phyloP scores from a whole-genome alignment of 2,888 invertebrate species.

The Ormyrus labotus region DNA sequence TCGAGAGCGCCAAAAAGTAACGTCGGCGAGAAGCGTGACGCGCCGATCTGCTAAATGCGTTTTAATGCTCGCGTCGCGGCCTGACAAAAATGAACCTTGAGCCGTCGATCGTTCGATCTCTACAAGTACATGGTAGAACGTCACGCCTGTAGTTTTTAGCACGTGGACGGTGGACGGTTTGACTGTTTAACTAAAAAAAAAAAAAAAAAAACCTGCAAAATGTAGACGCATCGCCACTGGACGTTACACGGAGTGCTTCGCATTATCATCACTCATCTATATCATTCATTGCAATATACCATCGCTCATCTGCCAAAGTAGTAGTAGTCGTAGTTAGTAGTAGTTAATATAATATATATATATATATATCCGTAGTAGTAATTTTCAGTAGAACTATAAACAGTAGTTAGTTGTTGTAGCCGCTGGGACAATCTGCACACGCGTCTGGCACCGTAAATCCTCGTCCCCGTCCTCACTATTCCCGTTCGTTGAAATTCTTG shows the following conservation, averaged over 20 bases:
- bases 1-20: neutral
- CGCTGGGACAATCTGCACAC: slow-evolving; percentile 60
- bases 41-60: slow-evolving; percentile 48
- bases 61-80: slow-evolving; percentile 41
- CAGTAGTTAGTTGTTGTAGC: slow-evolving; percentile 48
- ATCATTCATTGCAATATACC: slow-evolving; percentile 5
- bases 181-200: slow-evolving; percentile 24
- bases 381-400: neutral
- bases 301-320: slow-evolving; percentile 30
- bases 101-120: slow-evolving; percentile 35
- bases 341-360: neutral
- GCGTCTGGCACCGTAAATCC: slow-evolving; percentile 55
- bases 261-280: neutral
- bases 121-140: neutral
- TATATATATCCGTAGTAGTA: neutral
- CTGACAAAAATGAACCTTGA: slow-evolving; percentile 2
- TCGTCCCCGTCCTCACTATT: slow-evolving; percentile 9
- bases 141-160: slow-evolving; percentile 20
- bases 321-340: slow-evolving; percentile 12
- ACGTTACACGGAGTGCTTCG: slow-evolving; percentile 42
- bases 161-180: slow-evolving; percentile 53
- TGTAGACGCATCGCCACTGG: slow-evolving; percentile 19
- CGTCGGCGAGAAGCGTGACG: slow-evolving; percentile 42
- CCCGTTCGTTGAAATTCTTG: neutral
- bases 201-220: neutral